phyloP scores from a whole-genome alignment of 2,797 vertebrate genomes.

The Masticophis lateralis region DNA sequence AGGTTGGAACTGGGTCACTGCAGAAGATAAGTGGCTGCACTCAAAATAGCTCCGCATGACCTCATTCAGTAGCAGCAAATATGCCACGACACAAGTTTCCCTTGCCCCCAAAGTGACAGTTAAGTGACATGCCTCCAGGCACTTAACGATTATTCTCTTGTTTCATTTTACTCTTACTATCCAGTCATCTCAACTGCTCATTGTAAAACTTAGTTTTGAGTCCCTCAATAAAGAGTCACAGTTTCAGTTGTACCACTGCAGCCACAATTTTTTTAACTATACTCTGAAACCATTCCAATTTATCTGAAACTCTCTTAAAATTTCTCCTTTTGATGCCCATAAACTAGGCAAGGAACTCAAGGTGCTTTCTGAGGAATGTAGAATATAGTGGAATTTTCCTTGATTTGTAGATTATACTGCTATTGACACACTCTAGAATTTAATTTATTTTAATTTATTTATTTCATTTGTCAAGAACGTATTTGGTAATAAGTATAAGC shows the following conservation, averaged over 20 bases:
- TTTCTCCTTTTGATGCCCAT: neutral
- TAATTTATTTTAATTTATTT: no score
- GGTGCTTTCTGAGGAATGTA: neutral
- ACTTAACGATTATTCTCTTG: neutral
- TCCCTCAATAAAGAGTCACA: neutral
- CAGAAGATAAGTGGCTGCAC: neutral
- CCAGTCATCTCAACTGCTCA: neutral
- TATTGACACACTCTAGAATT: neutral
- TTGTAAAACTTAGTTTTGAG: neutral
- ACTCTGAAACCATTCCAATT: neutral
- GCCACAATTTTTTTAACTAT: neutral
- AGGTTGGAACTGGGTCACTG: neutral
- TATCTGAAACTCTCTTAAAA: neutral
- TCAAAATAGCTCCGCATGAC: neutral
- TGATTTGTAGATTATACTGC: neutral
- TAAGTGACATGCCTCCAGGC: neutral
- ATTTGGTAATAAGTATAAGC: no score
- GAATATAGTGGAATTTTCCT: neutral
- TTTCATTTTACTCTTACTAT: neutral
- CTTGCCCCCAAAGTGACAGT: neutral
- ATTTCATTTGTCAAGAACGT: no score
- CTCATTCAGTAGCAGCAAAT: neutral
- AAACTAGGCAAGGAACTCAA: neutral
- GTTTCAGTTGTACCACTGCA: neutral
- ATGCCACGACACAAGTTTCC: neutral